Percentiles rank a stretch among this genome's conserved stretches.
Evolutionary conservation across 2,888 invertebrate species (phyloP).

Genomic region (Tetheella fluctuosa): DNA sequence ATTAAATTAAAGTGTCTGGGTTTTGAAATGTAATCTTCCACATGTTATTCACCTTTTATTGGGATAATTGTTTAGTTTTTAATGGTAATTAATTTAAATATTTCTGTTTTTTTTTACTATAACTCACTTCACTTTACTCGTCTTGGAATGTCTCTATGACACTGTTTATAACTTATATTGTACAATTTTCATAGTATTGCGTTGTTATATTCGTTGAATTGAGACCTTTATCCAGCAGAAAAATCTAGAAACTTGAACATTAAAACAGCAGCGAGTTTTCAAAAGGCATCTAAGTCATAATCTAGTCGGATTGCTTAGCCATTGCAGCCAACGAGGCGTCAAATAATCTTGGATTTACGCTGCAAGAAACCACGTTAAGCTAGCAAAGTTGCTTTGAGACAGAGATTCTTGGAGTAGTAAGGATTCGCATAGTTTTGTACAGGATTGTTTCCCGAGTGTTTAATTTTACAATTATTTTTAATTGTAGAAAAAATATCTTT

Average conservation of each 20-base stretch:
- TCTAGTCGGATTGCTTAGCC: constrained; percentile 36
- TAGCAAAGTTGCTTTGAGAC: constrained; percentile 31
- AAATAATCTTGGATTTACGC: constrained; percentile 52
- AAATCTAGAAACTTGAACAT: constrained; percentile 18
- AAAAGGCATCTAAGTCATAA: constrained; percentile 32
- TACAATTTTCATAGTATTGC: too few relatives aligned
- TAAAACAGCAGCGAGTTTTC: constrained; percentile 21
- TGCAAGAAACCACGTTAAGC: constrained; percentile 38
- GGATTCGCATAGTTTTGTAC: too few relatives aligned
- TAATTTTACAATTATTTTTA: too few relatives aligned
- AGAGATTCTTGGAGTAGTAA: constrained; percentile 11
- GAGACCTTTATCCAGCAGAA: constrained; percentile 7
- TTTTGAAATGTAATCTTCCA: constrained; percentile 14
- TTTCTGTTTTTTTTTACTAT: background rate
- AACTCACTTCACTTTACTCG: too few relatives aligned
- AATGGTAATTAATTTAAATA: constrained; percentile 6
- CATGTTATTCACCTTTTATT: constrained; percentile 18
- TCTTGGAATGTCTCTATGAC: too few relatives aligned
- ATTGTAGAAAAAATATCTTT: too few relatives aligned
- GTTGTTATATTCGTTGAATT: background rate
- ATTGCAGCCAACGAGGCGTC: constrained; percentile 45
- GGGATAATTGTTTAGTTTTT: constrained; percentile 3
- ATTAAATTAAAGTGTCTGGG: constrained; percentile 38
- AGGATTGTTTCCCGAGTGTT: too few relatives aligned
- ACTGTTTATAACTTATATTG: too few relatives aligned